Evolutionary conservation across 2,113 vertebrate genomes (phyloP), one percentile per base, ranked within the genome.

Genomic region (Empidonax traillii): DNA sequence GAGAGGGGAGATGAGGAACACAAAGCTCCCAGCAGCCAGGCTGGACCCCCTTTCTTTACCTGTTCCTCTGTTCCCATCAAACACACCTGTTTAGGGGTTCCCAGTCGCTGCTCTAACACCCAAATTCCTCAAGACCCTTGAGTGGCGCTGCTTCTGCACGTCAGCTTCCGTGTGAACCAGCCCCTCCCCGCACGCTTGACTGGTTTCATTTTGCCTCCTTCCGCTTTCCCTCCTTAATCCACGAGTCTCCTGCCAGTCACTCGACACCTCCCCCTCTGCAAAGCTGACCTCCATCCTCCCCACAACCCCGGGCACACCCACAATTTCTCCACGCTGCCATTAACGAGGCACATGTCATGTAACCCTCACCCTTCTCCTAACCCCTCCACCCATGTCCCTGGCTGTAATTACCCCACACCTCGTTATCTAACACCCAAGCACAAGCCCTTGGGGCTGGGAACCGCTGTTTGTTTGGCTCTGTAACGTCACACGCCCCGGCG

Each of bases 321-420:
- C 30, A 20, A 4, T 35, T 94, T 72, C 91, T 90, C 66, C 25
- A 87, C 24, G 2, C 16, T 14, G 43, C 71, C 63, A 80, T 66
- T 20, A 90, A 35, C 0, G 2, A 79, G 58, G 69, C 53, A 62
- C 62, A 33, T 16, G 43, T 37, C 33, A 12, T 0, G 51, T 22
- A 79, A 73, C 78, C 65, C 56, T 91, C 86, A 35, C 90, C 88
- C 65, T 76, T 59, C 56, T 58, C 19, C 61, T 12, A 77, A 78
- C 28, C 85, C 89, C 89, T 95, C 94, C 96, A 37, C 94, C 94
- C 90, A 95, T 51, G 68, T 90, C 62, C 77, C 22, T 13, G 88
- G 62, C 59, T 85, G 5, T 89, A 90, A 90, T 93, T 84, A 90
- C 74, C 72, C 90, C 83, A 24, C 44, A 13, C 58, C 24, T 62